These are phyloP conservation scores for Drepanosiphum platanoidis DNA, from an alignment of 2,888 invertebrate species.

Conservation along the genomic window DNA sequence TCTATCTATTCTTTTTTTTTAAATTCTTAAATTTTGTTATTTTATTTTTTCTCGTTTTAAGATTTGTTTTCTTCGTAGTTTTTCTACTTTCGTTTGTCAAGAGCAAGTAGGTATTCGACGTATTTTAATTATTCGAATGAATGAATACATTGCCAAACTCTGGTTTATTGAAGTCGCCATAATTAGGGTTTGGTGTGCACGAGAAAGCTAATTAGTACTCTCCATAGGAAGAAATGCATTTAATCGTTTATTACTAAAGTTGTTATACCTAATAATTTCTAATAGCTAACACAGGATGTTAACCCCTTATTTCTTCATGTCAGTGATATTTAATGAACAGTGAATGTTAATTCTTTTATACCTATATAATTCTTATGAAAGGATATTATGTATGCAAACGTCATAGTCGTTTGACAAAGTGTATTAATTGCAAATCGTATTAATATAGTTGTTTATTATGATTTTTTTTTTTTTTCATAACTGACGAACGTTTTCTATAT, in stretches of 20 bases:
- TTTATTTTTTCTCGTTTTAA: no score
- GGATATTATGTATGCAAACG: no score
- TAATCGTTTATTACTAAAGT: background rate
- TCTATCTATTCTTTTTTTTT: no score
- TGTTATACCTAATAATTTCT: background rate
- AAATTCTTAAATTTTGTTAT: no score
- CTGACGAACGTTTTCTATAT: background rate
- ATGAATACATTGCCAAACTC: background rate
- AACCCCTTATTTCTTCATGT: background rate
- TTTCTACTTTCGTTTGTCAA: background rate
- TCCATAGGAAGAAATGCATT: background rate
- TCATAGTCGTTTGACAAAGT: background rate
- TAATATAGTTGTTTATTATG: background rate
- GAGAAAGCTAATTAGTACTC: background rate
- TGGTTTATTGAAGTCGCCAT: background rate
- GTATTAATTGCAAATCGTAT: background rate
- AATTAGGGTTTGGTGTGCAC: background rate
- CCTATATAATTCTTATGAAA: no score
- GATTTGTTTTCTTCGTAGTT: background rate
- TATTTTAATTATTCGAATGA: background rate
- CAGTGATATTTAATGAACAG: background rate
- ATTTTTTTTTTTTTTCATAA: background rate
- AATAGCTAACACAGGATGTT: background rate
- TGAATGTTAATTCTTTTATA: background rate
- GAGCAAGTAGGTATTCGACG: background rate